Evolutionary conservation across 2,113 vertebrate genomes (phyloP).

Genomic region (Protobothrops flavoviridis): DNA sequence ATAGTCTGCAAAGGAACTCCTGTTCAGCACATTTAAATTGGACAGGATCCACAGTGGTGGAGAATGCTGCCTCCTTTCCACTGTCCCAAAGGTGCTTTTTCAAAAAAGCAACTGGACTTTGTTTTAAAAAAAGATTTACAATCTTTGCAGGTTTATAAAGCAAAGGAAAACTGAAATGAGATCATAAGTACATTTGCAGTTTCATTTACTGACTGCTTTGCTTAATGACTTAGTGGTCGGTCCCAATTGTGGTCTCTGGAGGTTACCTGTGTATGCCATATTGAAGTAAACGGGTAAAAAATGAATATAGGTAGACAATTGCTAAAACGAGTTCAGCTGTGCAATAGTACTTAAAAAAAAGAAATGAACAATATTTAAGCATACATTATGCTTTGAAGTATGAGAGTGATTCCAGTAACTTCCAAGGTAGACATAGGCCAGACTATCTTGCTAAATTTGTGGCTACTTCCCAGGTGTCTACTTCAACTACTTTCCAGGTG

Average conservation of each 20-base stretch:
- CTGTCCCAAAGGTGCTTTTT: neutral
- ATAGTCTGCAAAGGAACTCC: neutral
- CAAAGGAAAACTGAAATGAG: neutral
- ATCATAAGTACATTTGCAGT: neutral
- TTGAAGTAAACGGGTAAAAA: neutral
- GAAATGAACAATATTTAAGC: neutral
- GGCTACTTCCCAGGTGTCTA: conserved; percentile 1
- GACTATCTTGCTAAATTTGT: neutral
- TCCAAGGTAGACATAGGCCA: conserved; percentile 3
- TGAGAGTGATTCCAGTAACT: neutral
- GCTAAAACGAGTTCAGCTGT: neutral
- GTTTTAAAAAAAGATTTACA: neutral
- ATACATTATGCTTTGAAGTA: neutral
- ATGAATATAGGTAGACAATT: neutral
- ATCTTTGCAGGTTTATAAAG: neutral
- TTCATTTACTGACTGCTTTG: neutral
- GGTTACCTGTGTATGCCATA: neutral
- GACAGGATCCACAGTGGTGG: neutral
- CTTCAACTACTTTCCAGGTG: conserved; percentile 13
- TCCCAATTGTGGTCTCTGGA: neutral
- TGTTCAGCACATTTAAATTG: neutral
- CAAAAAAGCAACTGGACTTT: neutral
- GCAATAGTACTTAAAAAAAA: neutral
- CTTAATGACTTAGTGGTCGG: neutral
- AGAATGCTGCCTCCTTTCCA: neutral